Evolutionary conservation across 1,140 invertebrate species (phyloP).

Genomic region (Acyrthosiphon pisum): DNA sequence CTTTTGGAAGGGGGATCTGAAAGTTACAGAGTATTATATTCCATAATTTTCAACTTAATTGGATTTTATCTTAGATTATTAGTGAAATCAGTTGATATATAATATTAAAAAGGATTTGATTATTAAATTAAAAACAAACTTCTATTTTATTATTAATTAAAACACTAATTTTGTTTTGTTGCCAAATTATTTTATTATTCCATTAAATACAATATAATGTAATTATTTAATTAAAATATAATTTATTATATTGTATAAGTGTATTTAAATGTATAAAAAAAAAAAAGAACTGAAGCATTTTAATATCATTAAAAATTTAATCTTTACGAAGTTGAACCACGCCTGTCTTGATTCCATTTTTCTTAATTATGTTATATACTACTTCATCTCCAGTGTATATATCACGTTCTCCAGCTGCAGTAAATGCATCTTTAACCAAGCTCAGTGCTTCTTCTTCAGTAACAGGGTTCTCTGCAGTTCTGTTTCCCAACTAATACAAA

Average conservation of each 20-base stretch:
- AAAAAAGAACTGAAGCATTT: not conserved
- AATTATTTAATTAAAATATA: no score
- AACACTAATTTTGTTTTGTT: not conserved
- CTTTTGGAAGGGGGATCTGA: no score
- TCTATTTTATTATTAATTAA: not conserved
- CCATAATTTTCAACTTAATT: no score
- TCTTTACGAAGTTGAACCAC: constrained; percentile 78
- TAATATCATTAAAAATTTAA: constrained; percentile 66
- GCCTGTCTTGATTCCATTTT: constrained; percentile 80
- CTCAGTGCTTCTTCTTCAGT: constrained; percentile 78
- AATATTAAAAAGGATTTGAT: not conserved
- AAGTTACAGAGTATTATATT: no score
- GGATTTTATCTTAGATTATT: not conserved
- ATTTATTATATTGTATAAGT: not conserved
- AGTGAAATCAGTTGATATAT: not conserved
- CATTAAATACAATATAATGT: not conserved
- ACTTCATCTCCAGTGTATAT: constrained; percentile 96
- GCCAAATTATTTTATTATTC: not conserved
- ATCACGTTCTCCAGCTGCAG: constrained; percentile 95
- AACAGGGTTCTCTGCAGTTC: constrained; percentile 70
- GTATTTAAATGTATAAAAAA: not conserved
- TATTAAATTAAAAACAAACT: not conserved
- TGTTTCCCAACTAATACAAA: constrained; percentile 82
- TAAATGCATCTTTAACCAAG: constrained; percentile 94
- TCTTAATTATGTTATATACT: constrained; percentile 87